Conservation (phyloP, 2,888 invertebrate genomes). For the Volucella bombylans region DNA sequence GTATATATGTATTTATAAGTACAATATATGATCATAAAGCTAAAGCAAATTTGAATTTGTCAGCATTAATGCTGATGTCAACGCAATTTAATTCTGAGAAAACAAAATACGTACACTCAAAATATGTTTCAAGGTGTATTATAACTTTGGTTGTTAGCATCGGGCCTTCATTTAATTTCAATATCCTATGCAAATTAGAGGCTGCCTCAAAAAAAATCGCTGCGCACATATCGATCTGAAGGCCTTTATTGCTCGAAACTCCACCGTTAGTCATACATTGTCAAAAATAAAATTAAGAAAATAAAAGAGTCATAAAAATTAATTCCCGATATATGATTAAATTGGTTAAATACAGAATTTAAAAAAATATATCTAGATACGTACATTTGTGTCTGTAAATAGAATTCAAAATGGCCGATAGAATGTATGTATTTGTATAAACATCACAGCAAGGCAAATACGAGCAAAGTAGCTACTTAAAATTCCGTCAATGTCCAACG, state of each 20-base stretch:
- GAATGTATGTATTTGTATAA: constrained; percentile 43
- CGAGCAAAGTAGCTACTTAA: constrained; percentile 68
- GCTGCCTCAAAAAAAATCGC: constrained; percentile 24
- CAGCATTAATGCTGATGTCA: constrained; percentile 54
- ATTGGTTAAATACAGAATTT: constrained; percentile 37
- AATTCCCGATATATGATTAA: constrained; percentile 11
- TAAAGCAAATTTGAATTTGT: constrained; percentile 22
- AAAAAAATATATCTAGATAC: constrained; percentile 32
- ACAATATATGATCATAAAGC: neutral
- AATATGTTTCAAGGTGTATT: constrained; percentile 45
- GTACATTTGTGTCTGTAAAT: constrained; percentile 45
- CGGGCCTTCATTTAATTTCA: constrained; percentile 64
- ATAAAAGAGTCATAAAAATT: constrained; percentile 12
- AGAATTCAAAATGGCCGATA: constrained; percentile 73
- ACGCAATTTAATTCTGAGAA: constrained; percentile 42
- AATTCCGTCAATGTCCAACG: constrained; percentile 72
- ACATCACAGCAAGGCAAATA: constrained; percentile 54
- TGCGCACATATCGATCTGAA: constrained; percentile 39
- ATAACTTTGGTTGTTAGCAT: constrained; percentile 15
- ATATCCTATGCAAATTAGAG: constrained; percentile 55
- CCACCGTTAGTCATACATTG: constrained; percentile 63
- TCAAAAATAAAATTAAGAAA: constrained; percentile 37
- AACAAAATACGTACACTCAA: constrained; percentile 4
- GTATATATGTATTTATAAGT: too few species aligned
- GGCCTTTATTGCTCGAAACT: constrained; percentile 54